These are phyloP conservation scores for Tolypeutes matacus DNA, from an alignment of 2,797 vertebrate species.

Conservation along the genomic window DNA sequence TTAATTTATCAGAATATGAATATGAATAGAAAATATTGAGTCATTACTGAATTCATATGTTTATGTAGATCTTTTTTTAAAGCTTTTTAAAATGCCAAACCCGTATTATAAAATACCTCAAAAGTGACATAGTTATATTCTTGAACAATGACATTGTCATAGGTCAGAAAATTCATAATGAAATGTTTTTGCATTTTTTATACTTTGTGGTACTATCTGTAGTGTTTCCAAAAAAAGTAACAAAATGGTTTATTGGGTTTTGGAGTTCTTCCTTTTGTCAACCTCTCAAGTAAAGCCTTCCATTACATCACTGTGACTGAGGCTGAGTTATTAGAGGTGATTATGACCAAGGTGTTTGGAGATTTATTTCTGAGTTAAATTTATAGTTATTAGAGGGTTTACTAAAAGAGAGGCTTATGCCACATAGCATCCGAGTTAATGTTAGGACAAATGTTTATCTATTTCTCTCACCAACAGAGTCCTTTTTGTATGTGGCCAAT, in stretches of 20 bases:
- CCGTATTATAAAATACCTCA: conserved; percentile 74
- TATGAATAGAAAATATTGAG: conserved; percentile 39
- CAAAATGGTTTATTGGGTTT: conserved; percentile 64
- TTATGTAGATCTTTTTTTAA: neutral
- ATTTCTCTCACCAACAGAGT: neutral
- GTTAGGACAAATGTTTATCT: neutral
- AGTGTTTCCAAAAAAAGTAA: conserved; percentile 43
- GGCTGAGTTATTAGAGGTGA: conserved; percentile 58
- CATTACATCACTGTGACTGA: conserved; percentile 41
- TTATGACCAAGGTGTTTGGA: neutral
- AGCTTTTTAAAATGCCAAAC: conserved; percentile 34
- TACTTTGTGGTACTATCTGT: conserved; percentile 65
- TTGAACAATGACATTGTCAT: conserved; percentile 47
- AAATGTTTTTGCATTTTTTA: conserved; percentile 57
- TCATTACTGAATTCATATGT: neutral
- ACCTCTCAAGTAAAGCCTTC: conserved; percentile 72
- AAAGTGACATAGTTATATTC: conserved; percentile 64
- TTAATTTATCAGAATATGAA: conserved; percentile 37
- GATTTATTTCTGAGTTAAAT: neutral
- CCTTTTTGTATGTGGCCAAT: neutral
- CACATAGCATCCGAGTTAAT: neutral
- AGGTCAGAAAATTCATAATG: conserved; percentile 48
- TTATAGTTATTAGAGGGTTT: neutral
- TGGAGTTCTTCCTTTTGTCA: conserved; percentile 44
- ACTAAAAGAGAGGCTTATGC: neutral